Conservation (phyloP, 1,140 invertebrate species). For the Pissodes strobi region DNA sequence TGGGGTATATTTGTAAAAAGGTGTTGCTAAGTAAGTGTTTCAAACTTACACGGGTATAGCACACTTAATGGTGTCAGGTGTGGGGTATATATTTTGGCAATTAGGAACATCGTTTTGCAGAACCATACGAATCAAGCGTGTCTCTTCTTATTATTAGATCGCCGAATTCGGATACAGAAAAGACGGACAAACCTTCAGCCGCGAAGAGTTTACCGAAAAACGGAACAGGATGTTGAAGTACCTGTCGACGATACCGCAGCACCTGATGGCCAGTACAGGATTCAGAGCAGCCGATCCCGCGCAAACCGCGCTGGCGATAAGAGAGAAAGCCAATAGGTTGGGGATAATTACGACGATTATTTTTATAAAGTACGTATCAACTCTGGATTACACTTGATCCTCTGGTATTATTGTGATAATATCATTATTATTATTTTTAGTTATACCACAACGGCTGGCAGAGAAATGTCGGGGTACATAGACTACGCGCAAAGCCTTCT, state of each 20-base stretch:
- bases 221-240: conserved; percentile 61
- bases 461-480: conserved; percentile 78
- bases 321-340: conserved; percentile 66
- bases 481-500: conserved; percentile 72
- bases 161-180: conserved; percentile 67
- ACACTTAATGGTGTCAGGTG: no score
- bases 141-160: no score
- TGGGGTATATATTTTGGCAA: no score
- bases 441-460: conserved; percentile 51
- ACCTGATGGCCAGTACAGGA: conserved; percentile 61
- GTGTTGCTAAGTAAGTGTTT: no score
- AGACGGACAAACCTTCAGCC: conserved; percentile 61
- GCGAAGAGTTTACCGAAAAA: no score
- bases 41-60: no score
- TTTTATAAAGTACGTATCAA: conserved; percentile 5
- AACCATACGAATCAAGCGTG: no score
- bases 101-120: no score
- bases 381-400: no score
- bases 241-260: conserved; percentile 59
- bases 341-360: conserved; percentile 41
- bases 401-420: no score
- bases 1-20: no score
- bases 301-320: conserved; percentile 66
- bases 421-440: no score
- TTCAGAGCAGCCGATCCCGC: conserved; percentile 62